Evolutionary conservation across 2,797 vertebrate genomes (phyloP).

Genomic region (Tenualosa ilisha): DNA sequence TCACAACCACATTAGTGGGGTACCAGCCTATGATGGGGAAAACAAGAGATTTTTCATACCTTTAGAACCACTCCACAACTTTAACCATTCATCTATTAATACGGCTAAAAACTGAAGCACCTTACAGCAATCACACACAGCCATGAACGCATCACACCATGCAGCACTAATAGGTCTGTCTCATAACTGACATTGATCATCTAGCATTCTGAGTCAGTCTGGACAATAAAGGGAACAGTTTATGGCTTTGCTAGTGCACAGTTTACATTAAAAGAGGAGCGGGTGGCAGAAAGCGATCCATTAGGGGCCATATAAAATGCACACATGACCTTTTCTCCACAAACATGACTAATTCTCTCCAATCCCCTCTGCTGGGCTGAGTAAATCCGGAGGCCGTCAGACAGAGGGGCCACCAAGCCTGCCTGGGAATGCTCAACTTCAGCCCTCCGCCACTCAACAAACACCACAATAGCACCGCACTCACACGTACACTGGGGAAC

Average conservation of each 20-base stretch:
- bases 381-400: constrained; percentile 15
- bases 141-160: neutral
- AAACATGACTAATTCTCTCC: constrained; percentile 31
- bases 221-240: neutral
- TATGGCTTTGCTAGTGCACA: neutral
- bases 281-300: neutral
- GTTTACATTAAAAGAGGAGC: neutral
- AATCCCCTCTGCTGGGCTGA: constrained; percentile 28
- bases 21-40: neutral
- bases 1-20: neutral
- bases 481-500: neutral
- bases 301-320: neutral
- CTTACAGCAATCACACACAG: neutral
- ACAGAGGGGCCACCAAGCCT: constrained; percentile 14
- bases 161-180: neutral
- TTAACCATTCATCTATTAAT: neutral
- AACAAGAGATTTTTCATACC: neutral
- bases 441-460: neutral
- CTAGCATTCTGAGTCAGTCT: neutral
- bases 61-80: neutral
- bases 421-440: neutral
- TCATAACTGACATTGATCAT: neutral
- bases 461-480: neutral
- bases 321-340: constrained; percentile 29
- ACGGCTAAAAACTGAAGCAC: neutral